phyloP scores from a whole-genome alignment of 2,113 vertebrate genomes.

The Xenopus laevis region DNA sequence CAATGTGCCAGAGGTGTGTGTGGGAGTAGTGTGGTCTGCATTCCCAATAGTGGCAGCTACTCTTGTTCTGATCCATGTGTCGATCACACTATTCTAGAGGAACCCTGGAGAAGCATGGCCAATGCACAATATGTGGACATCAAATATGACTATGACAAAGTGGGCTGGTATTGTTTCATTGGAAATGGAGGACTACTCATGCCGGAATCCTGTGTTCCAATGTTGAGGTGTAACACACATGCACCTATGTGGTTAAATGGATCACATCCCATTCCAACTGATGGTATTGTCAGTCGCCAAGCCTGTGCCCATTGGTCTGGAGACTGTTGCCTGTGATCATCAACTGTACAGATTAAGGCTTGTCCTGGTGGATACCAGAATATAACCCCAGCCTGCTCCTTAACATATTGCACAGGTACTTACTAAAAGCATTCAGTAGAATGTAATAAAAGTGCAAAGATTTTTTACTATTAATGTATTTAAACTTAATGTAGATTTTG shows the following conservation, averaged over 20 bases:
- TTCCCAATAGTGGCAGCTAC: not conserved
- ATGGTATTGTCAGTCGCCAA: slow-evolving; percentile 35
- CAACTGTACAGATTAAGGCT: slow-evolving; percentile 45
- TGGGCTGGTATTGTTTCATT: slow-evolving; percentile 57
- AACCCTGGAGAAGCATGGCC: slow-evolving; percentile 48
- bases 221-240: slow-evolving; percentile 20
- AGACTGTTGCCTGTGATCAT: slow-evolving; percentile 51
- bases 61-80: slow-evolving; percentile 53
- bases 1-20: not conserved
- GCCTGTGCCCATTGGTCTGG: slow-evolving; percentile 52
- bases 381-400: not conserved
- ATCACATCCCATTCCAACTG: slow-evolving; percentile 25
- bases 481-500: too few relatives aligned
- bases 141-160: not conserved
- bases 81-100: slow-evolving; percentile 42
- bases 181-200: slow-evolving; percentile 50
- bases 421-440: too few relatives aligned
- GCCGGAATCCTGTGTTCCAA: slow-evolving; percentile 40
- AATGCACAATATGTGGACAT: fast-evolving
- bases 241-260: slow-evolving; percentile 55
- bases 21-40: slow-evolving; percentile 11
- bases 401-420: slow-evolving; percentile 56
- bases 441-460: too few relatives aligned
- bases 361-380: slow-evolving; percentile 43
- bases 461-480: too few relatives aligned